Conservation (phyloP, 2,797 vertebrate species). For the Allochrocebus solatus region DNA sequence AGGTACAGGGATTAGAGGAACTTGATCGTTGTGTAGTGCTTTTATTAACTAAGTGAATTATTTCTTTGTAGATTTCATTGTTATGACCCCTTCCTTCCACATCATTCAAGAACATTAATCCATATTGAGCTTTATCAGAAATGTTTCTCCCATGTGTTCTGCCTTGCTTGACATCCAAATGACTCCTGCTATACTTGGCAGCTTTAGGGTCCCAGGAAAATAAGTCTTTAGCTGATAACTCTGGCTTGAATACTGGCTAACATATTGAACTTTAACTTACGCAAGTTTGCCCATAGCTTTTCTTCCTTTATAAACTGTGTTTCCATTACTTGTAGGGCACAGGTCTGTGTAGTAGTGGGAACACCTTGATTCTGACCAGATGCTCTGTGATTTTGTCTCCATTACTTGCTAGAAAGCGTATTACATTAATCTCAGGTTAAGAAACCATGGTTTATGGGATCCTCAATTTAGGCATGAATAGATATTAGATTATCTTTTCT, state of each 20-base stretch:
- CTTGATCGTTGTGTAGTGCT: background rate
- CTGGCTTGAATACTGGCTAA: background rate
- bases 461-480: background rate
- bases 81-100: background rate
- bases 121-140: background rate
- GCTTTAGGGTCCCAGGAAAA: background rate
- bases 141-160: background rate
- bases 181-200: background rate
- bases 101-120: background rate
- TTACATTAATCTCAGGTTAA: background rate
- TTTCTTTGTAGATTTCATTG: background rate
- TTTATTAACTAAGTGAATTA: background rate
- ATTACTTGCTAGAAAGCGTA: background rate
- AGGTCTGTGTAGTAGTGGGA: background rate
- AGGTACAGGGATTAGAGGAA: background rate
- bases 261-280: background rate
- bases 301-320: background rate
- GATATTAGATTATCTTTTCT: background rate
- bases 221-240: background rate
- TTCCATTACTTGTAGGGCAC: background rate
- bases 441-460: background rate
- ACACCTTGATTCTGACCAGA: background rate
- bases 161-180: background rate
- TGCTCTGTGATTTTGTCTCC: background rate
- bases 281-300: background rate